A percentile compares a stretch with the other conserved stretches of the same genome.
These are phyloP conservation scores for Holothuria scabra DNA, from an alignment of 53 echinoderm and acorn worm species.

Conservation along the genomic window DNA sequence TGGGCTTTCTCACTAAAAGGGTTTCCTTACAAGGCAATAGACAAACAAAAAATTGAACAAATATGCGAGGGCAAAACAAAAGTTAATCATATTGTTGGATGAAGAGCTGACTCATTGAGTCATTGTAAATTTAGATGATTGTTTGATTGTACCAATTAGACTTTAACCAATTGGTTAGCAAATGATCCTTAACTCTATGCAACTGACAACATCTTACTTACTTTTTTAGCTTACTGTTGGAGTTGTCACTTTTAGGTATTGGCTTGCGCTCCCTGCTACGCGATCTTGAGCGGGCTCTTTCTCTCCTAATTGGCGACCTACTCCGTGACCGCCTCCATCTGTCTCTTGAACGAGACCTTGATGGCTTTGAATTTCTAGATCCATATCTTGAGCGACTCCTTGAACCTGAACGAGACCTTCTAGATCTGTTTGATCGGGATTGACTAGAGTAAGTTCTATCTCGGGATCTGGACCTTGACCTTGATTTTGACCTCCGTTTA, in stretches of 20 bases:
- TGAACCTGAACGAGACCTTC: conserved; percentile 48
- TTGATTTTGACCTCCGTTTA: conserved; percentile 6
- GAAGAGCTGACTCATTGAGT: too few relatives aligned
- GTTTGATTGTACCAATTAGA: too few relatives aligned
- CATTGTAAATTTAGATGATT: too few relatives aligned
- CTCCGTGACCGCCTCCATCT: conserved; percentile 52
- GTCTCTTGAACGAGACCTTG: conserved; percentile 51
- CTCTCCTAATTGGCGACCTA: conserved; percentile 30
- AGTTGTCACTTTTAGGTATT: conserved; percentile 4
- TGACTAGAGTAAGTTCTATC: conserved; percentile 5
- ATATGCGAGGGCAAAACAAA: too few relatives aligned
- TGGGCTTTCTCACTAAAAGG: too few relatives aligned
- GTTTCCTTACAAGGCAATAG: too few relatives aligned
- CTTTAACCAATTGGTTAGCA: too few relatives aligned
- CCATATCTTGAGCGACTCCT: conserved; percentile 13
- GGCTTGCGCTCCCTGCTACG: conserved; percentile 23
- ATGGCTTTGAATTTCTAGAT: conserved; percentile 47
- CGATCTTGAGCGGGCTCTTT: conserved; percentile 13
- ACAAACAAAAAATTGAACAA: too few relatives aligned
- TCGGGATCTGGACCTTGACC: conserved; percentile 32
- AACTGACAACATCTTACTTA: neutral
- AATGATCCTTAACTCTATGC: too few relatives aligned
- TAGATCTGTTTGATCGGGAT: conserved; percentile 12
- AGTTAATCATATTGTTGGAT: too few relatives aligned
- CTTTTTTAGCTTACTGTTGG: conserved; percentile 58